Base-by-base conservation (phyloP, 1,140 invertebrate species). In the Halyomorpha halys region DNA sequence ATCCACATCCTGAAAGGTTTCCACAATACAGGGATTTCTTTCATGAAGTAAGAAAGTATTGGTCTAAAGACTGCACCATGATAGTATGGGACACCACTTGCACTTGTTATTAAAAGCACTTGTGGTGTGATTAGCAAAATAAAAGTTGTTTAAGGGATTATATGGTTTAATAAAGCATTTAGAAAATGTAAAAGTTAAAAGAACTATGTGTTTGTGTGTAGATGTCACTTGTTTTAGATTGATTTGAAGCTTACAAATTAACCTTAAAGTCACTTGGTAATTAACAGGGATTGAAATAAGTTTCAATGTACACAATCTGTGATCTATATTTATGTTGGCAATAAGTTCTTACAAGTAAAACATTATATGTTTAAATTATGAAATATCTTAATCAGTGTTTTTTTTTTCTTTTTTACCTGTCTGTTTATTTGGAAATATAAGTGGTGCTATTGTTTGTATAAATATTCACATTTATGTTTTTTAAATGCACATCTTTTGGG, bases 1-100 rank as follows among this genome's bases (percentile, higher is more conserved):
- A 60, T 44, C 59, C 59, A 44, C 59, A n/a, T 23, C 15, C 34
- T 60, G 59, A 60, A 44, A 34, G 44, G 59, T 60, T 60, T 60
- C n/a, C 59, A 39, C 59, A 60, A 60, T 60, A 34, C 59, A 4
- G 44, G 59, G 44, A 60, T 60, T 60, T 18, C 59, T 60, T 60
- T 60, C 59, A 60, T 44, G 59, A 60, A 34, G 30, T 44, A 60
- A 34, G 44, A 60, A 60, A 23, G 53, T 23, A 56, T 56, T 56
- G 53, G 53, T 23, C 53, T 56, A 56, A 13, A 25, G 53, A 23
- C 53, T 56, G 53, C 53, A 56, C 53, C 23, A 56, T 56, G 53
- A 56, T 56, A 56, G 53, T 56, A 25, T 56, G 53, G 53, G 53
- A 56, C 53, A 56, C 53, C 53, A 56, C 53, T 56, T 23, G 53